Conservation (phyloP, 2,113 vertebrate genomes). For the Pseudorectes ferrugineus region DNA sequence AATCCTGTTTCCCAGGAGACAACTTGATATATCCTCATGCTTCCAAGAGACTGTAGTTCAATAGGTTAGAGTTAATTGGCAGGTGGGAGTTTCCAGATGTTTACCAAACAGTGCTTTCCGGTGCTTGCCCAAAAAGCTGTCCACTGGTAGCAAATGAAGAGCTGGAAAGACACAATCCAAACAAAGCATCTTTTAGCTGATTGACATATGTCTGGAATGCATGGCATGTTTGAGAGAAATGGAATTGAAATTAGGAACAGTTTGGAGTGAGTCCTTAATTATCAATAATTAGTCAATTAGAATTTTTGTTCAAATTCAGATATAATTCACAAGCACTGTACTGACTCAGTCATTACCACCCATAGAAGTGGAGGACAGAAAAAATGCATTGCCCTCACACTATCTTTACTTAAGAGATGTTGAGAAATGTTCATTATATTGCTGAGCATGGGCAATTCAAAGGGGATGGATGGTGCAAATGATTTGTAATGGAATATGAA, state of each 20-base stretch:
- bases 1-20: constrained; percentile 32
- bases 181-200: not conserved
- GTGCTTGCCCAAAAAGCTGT: not conserved
- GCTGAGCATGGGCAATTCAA: not conserved
- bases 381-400: not conserved
- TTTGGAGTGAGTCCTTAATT: not conserved
- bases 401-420: not conserved
- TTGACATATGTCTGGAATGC: not conserved
- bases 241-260: not conserved
- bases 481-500: not conserved
- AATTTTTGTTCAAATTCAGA: not conserved
- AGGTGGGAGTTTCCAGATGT: constrained; percentile 42
- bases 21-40: not conserved
- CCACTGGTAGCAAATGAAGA: not conserved
- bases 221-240: not conserved
- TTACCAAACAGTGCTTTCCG: not conserved
- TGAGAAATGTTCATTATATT: not conserved
- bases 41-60: constrained; percentile 40
- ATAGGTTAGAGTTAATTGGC: constrained; percentile 43
- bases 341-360: not conserved
- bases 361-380: not conserved
- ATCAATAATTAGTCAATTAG: not conserved
- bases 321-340: not conserved
- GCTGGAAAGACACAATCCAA: not conserved
- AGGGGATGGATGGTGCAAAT: not conserved